Percentiles rank a stretch among this genome's conserved stretches.
These are phyloP conservation scores for Phasianus colchicus DNA, from an alignment of 2,113 vertebrate genomes.

Conservation along the genomic window DNA sequence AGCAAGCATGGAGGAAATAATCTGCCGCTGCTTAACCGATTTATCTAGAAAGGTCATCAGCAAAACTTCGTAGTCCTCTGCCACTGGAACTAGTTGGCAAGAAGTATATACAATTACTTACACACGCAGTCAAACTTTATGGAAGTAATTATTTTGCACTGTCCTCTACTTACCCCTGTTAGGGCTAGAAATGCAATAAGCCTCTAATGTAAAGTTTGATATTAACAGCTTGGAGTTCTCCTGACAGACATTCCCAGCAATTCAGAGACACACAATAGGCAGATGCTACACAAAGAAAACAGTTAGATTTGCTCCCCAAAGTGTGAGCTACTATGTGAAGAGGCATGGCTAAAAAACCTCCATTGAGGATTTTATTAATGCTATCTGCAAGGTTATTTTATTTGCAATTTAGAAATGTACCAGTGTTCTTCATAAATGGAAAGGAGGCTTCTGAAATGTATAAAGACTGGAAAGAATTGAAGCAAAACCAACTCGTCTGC, in stretches of 20 bases:
- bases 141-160: neutral
- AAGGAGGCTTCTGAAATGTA: neutral
- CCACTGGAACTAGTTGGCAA: neutral
- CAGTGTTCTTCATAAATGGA: neutral
- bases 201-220: neutral
- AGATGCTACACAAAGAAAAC: neutral
- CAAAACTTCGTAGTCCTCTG: neutral
- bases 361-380: neutral
- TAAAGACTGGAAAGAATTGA: neutral
- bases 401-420: neutral
- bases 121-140: neutral
- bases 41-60: neutral
- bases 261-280: neutral
- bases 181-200: neutral
- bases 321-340: neutral
- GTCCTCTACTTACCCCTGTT: neutral
- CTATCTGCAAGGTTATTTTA: fast-evolving
- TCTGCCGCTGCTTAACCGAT: neutral
- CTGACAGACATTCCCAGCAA: neutral
- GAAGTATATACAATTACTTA: neutral
- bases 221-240: neutral
- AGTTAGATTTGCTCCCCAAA: neutral
- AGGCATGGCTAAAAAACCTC: neutral
- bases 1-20: neutral
- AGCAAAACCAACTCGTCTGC: neutral